Conservation (phyloP, 2,113 vertebrate species). For the Thryonomys swinderianus region DNA sequence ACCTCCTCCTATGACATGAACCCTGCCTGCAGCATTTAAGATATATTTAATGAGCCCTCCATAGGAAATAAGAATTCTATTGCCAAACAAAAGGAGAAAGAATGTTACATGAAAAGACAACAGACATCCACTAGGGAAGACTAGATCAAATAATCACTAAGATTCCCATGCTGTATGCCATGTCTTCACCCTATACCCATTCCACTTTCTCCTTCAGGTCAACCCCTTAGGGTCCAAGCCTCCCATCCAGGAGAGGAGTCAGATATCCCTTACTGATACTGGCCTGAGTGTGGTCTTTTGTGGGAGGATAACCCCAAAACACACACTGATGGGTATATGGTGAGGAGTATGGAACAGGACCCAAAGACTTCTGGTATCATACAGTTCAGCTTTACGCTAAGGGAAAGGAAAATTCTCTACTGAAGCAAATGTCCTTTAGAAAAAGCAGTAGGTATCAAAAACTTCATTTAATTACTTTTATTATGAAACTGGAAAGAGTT, state of each 20-base stretch:
- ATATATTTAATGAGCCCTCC: background rate
- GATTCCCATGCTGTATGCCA: background rate
- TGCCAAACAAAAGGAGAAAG: background rate
- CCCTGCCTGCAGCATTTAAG: background rate
- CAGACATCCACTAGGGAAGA: background rate
- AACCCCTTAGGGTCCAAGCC: background rate
- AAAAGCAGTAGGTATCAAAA: constrained; percentile 11
- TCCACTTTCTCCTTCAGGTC: background rate
- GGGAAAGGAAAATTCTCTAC: background rate
- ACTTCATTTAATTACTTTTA: background rate
- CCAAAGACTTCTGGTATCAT: background rate
- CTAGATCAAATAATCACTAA: background rate
- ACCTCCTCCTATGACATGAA: background rate
- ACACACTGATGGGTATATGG: background rate
- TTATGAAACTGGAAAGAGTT: constrained; percentile 17
- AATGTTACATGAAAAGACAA: background rate
- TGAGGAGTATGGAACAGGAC: background rate
- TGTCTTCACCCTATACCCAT: background rate
- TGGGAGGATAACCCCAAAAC: background rate
- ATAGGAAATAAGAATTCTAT: background rate
- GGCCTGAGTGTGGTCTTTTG: background rate
- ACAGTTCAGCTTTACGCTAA: background rate
- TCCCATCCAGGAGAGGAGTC: background rate
- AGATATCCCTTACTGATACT: background rate
- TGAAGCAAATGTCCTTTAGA: background rate